Conservation (phyloP, 2,797 vertebrate species). For the Molossus molossus region DNA sequence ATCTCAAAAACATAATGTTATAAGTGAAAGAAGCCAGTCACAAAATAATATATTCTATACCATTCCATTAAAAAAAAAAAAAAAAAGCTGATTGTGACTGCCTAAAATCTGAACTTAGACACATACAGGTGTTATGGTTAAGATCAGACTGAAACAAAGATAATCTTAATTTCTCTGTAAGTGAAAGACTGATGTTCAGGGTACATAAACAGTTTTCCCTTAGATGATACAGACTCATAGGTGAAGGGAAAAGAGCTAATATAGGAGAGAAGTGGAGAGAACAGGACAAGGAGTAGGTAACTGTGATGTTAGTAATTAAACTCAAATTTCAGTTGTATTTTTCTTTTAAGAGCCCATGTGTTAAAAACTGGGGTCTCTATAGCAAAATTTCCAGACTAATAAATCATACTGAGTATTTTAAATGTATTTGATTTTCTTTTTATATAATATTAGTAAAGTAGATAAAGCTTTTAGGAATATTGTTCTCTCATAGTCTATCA, state of each 20-base stretch:
- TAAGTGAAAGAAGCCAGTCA: too few relatives aligned
- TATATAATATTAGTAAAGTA: constrained; percentile 46
- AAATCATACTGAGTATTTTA: constrained; percentile 46
- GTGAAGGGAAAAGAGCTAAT: constrained; percentile 30
- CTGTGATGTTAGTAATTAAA: neutral
- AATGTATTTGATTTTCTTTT: constrained; percentile 55
- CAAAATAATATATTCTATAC: too few relatives aligned
- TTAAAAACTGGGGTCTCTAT: constrained; percentile 7
- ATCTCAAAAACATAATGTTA: too few relatives aligned
- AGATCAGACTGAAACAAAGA: constrained; percentile 43
- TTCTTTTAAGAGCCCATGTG: constrained; percentile 48
- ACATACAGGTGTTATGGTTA: neutral
- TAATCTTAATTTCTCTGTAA: constrained; percentile 38
- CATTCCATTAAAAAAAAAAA: too few relatives aligned
- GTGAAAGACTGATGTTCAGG: constrained; percentile 35
- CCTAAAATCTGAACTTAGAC: constrained; percentile 25
- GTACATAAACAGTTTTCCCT: neutral
- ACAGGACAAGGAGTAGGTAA: neutral
- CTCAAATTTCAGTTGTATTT: constrained; percentile 61
- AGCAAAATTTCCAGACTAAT: constrained; percentile 54
- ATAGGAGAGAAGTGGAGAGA: neutral
- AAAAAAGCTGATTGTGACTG: neutral
- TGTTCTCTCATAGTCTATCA: constrained; percentile 33
- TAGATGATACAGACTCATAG: neutral
- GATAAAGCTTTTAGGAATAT: constrained; percentile 40